Evolutionary conservation across 2,888 invertebrate genomes (phyloP).

Genomic region (Nomada fucata): DNA sequence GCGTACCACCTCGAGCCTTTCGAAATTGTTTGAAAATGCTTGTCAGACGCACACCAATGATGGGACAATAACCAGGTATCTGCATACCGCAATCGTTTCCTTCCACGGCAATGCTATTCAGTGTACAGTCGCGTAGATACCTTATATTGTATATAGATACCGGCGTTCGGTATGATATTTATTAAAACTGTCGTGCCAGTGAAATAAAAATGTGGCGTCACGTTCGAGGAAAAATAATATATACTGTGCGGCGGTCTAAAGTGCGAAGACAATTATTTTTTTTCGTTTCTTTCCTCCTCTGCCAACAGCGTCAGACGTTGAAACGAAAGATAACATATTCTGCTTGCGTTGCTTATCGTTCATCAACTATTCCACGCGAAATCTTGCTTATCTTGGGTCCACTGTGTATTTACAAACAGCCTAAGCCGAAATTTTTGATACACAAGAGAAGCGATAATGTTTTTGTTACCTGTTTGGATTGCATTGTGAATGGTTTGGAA

Average conservation of each 20-base stretch:
- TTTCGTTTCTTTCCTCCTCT: background rate
- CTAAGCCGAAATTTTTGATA: slow-evolving; percentile 3
- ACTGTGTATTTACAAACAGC: slow-evolving; percentile 7
- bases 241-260: background rate
- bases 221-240: too few species aligned
- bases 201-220: too few species aligned
- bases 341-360: slow-evolving; percentile 8
- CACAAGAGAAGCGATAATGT: background rate
- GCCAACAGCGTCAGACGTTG: slow-evolving; percentile 3
- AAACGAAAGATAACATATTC: slow-evolving; percentile 10
- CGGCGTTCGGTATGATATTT: too few species aligned
- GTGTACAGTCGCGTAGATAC: too few species aligned
- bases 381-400: slow-evolving; percentile 4
- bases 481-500: background rate
- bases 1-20: background rate
- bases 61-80: background rate
- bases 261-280: background rate
- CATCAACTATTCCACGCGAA: slow-evolving; percentile 10
- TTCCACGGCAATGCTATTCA: too few species aligned
- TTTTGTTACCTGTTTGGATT: background rate
- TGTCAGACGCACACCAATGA: background rate
- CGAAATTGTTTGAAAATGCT: background rate
- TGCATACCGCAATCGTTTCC: background rate
- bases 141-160: too few species aligned
- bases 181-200: too few species aligned